These are phyloP conservation scores for Channa maculata DNA, from an alignment of 2,113 vertebrate genomes.

Conservation along the genomic window DNA sequence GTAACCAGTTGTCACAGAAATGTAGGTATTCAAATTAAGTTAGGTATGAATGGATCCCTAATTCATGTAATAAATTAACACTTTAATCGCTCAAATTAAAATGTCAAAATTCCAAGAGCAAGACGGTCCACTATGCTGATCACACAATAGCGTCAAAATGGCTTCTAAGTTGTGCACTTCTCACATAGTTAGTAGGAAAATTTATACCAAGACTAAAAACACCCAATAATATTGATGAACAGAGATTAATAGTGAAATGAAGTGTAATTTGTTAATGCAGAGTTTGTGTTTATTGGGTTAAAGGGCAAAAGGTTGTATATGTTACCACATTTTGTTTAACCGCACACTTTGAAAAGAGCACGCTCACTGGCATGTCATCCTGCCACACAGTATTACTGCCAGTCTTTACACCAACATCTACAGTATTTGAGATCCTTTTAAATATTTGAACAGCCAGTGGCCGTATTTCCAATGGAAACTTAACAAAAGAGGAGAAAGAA, in stretches of 20 bases:
- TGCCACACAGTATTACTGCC: conserved; percentile 11
- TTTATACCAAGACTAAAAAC: neutral
- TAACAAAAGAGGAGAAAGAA: conserved; percentile 26
- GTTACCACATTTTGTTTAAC: neutral
- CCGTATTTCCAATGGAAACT: conserved; percentile 28
- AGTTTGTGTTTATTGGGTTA: neutral
- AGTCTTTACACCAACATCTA: conserved; percentile 34
- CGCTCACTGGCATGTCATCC: neutral
- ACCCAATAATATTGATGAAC: neutral
- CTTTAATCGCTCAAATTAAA: neutral
- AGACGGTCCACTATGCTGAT: neutral
- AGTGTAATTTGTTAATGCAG: neutral
- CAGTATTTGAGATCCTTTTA: conserved; percentile 43
- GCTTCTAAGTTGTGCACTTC: neutral
- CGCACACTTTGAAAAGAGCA: conserved; percentile 8
- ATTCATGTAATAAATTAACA: neutral
- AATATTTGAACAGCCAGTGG: conserved; percentile 50
- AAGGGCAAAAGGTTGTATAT: neutral
- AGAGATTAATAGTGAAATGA: conserved; percentile 1
- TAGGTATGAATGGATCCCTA: neutral
- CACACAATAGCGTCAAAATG: neutral
- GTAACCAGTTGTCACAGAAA: neutral
- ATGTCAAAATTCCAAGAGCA: neutral
- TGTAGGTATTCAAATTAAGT: neutral
- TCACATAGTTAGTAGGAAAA: neutral